phyloP scores from a whole-genome alignment of 2,888 invertebrate species.

The Heliconius cydno region DNA sequence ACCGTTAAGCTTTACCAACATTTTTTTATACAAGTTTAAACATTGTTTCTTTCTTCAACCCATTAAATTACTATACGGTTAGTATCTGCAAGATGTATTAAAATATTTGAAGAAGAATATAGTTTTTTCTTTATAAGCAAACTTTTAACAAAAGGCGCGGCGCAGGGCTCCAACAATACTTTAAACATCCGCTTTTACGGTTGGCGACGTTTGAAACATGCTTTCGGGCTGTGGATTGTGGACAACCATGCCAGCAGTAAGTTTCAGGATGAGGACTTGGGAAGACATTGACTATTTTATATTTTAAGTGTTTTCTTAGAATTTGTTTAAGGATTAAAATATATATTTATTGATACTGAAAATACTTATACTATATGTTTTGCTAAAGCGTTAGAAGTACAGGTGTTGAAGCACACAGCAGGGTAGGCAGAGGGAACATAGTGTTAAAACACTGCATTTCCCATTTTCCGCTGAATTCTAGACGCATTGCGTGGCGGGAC shows the following conservation, averaged over 20 bases:
- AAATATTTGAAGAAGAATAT: constrained; percentile 9
- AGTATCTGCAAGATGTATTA: not conserved
- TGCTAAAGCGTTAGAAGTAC: not conserved
- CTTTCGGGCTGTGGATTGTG: constrained; percentile 20
- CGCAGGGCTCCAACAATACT: constrained; percentile 27
- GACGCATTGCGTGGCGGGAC: no score
- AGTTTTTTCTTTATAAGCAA: constrained; percentile 25
- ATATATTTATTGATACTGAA: not conserved
- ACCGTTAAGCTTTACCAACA: not conserved
- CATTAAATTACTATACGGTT: not conserved
- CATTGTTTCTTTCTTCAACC: not conserved
- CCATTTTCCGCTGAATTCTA: no score
- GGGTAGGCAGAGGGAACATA: no score
- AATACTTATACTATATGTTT: not conserved
- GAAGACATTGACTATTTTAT: not conserved
- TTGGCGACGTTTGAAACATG: constrained; percentile 34
- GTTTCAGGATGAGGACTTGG: not conserved
- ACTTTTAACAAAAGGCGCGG: constrained; percentile 32
- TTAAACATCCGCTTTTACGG: constrained; percentile 32
- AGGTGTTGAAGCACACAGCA: not conserved
- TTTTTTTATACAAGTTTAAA: not conserved
- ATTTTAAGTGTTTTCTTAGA: not conserved
- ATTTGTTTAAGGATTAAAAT: not conserved
- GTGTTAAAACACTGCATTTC: no score
- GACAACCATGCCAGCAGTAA: not conserved